Conservation (phyloP, 2,113 vertebrate species). For the Muscicapa adusta region DNA sequence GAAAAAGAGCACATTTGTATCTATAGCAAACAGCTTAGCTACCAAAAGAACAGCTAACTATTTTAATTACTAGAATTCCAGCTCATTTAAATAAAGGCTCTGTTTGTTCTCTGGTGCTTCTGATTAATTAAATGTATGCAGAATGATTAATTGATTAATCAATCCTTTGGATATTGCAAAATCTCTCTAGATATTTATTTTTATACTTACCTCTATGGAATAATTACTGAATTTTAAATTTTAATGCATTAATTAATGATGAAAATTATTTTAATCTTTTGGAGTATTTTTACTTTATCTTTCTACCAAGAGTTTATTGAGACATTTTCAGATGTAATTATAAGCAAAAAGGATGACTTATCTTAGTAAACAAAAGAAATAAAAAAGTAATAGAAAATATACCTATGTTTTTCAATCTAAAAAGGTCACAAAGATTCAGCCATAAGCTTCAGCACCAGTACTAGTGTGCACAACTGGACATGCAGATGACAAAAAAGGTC, state of each 20-base stretch:
- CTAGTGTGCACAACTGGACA: background rate
- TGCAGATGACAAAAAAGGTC: background rate
- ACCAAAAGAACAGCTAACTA: background rate
- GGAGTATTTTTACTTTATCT: background rate
- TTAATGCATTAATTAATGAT: background rate
- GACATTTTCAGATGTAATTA: background rate
- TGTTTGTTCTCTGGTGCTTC: background rate
- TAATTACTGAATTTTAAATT: conserved; percentile 22
- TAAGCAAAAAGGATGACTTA: background rate
- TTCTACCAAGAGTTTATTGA: background rate
- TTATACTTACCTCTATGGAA: background rate
- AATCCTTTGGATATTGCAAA: conserved; percentile 29
- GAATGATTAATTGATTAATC: conserved; percentile 49
- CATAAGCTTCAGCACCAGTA: background rate
- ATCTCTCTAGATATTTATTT: background rate
- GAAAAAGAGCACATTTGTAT: background rate
- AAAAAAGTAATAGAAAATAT: background rate
- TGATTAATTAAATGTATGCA: conserved; percentile 35
- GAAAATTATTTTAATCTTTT: background rate
- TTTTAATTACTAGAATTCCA: conserved; percentile 23
- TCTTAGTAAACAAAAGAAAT: background rate
- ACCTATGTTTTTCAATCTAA: background rate
- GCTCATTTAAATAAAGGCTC: background rate
- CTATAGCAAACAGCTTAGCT: background rate
- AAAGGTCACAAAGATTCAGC: background rate